These are phyloP conservation scores for Sinocyclocheilus grahami DNA, from an alignment of 2,113 vertebrate species.

Conservation along the genomic window DNA sequence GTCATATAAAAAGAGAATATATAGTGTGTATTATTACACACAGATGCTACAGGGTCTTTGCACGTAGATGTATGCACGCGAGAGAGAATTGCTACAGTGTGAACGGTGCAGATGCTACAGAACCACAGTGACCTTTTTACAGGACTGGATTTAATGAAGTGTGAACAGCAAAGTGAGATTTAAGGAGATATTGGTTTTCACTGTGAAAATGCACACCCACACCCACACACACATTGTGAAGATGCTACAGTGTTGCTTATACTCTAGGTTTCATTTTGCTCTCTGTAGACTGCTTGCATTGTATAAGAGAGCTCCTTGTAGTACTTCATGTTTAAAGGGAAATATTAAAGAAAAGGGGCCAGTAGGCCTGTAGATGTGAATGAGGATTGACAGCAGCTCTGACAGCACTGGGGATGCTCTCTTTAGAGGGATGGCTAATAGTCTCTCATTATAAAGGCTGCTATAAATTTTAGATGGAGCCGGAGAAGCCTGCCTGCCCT, in stretches of 20 bases:
- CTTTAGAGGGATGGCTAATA: slow-evolving; percentile 41
- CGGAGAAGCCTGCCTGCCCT: slow-evolving; percentile 42
- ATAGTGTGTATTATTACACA: too few relatives aligned
- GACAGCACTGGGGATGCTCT: slow-evolving; percentile 38
- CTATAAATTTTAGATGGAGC: slow-evolving; percentile 56
- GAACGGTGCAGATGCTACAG: neutral
- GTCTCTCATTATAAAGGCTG: slow-evolving; percentile 49
- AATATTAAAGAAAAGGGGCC: slow-evolving; percentile 17
- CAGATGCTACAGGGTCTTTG: too few relatives aligned
- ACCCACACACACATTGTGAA: neutral
- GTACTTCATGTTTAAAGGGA: slow-evolving; percentile 13
- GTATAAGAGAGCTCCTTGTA: slow-evolving; percentile 32
- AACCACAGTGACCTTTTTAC: slow-evolving; percentile 12
- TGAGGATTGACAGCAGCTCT: slow-evolving; percentile 30
- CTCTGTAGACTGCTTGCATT: slow-evolving; percentile 1
- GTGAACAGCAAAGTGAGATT: slow-evolving; percentile 22
- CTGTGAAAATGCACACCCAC: neutral
- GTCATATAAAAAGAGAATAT: too few relatives aligned
- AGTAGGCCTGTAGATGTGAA: slow-evolving; percentile 27
- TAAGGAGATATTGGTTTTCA: slow-evolving; percentile 28
- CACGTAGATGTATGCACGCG: neutral
- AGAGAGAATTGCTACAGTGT: neutral
- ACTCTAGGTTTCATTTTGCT: neutral
- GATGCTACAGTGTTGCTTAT: neutral
- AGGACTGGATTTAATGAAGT: slow-evolving; percentile 19